These are phyloP conservation scores for Hafferia zeledoni DNA, from an alignment of 2,797 vertebrate genomes.

Conservation along the genomic window DNA sequence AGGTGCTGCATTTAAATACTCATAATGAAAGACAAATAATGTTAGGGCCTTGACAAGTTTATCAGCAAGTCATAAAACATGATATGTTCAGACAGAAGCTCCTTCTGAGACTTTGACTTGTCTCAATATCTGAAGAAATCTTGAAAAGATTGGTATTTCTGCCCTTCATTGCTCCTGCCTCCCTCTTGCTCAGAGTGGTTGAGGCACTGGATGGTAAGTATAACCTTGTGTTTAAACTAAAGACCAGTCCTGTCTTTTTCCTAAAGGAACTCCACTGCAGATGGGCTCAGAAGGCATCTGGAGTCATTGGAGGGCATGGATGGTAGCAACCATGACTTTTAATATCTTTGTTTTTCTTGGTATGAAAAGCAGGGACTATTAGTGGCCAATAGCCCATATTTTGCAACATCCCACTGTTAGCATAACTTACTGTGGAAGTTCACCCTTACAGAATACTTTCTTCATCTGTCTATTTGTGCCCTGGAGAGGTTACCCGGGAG, in stretches of 20 bases:
- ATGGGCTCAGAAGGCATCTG: neutral
- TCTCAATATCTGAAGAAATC: neutral
- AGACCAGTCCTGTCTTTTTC: neutral
- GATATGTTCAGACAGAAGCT: neutral
- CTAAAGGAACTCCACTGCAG: rapidly evolving
- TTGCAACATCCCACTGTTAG: neutral
- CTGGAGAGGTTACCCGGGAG: neutral
- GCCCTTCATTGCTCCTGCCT: neutral
- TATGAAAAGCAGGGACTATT: neutral
- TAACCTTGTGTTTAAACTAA: neutral
- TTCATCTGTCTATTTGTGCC: neutral
- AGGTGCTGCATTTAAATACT: neutral
- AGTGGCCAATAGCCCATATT: neutral
- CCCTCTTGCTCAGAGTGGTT: neutral
- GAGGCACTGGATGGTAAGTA: rapidly evolving
- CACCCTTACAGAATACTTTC: neutral
- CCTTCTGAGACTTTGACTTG: neutral
- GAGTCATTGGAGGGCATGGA: neutral
- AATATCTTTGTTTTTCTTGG: neutral
- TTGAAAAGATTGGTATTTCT: neutral
- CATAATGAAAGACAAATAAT: constrained; percentile 5
- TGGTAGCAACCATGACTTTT: neutral
- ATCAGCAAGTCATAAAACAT: neutral
- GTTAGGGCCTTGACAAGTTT: neutral
- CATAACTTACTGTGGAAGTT: neutral